Evolutionary conservation across 1,140 invertebrate genomes (phyloP), one percentile per base, ranked within the genome.

Genomic region (Drosophila grimshawi): DNA sequence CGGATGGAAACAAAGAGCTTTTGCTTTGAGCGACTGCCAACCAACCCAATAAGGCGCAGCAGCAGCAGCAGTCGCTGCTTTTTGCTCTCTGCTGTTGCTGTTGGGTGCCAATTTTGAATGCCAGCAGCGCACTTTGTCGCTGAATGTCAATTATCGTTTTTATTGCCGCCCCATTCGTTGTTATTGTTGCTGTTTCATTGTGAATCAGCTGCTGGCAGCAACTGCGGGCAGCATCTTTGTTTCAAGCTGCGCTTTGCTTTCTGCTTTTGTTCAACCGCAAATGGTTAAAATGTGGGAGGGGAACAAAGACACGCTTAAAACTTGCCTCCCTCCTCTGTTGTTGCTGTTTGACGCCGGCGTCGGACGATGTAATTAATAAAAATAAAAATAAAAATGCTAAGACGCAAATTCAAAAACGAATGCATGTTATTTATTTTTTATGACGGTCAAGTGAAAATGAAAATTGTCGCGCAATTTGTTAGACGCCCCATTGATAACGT

Each of bases 391-490:
- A 49, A 49, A 49, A 49, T 4, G 48, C 10, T 29, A 30, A 43
- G 30, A 39, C 27, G 52, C 51, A 71, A 43, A 76, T 71, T 63
- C 35, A 76, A 76, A 81, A 80, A 81, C 39, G 43, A 64, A 68
- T 52, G 63, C 77, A 64, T 76, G 73, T 62, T 76, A 72, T n/a
- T 41, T 59, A 41, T 52, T 59, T 43, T 48, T 73, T 56, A 65
- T 35, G 45, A 8, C 7, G 8, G 30, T 27, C 53, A 59, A 55
- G 69, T 72, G 69, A 72, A 72, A 72, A 72, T 71, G 78, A 81
- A 80, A 81, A 80, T 61, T 72, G 76, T 78, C 67, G 46, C 60
- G 51, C 46, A 68, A 64, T 77, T 71, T 65, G 61, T 56, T 71
- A 49, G 45, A 46, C 60, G 51, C 67, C 60, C 59, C 60, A 65